A percentile compares a stretch with the other conserved stretches of the same genome.
These are phyloP conservation scores for Drosophila pallidifrons DNA, from an alignment of 1,140 invertebrate genomes.

Conservation along the genomic window DNA sequence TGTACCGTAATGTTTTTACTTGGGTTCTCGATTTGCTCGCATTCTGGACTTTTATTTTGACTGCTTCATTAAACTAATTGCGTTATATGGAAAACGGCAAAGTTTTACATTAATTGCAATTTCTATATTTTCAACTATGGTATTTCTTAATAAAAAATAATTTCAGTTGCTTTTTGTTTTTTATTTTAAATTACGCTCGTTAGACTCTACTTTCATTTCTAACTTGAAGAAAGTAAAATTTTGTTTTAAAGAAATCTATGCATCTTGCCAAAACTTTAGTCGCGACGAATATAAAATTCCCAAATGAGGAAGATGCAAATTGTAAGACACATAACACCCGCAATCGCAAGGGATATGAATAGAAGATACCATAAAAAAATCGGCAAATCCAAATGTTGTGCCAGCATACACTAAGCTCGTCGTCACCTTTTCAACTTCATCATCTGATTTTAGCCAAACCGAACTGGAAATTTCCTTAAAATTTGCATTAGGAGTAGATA, in stretches of 20 bases:
- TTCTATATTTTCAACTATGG: no score
- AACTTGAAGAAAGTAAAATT: no score
- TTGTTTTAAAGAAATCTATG: no score
- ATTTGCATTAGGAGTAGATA: no score
- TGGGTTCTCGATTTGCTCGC: slow-evolving; percentile 9
- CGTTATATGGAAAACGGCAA: slow-evolving; percentile 11
- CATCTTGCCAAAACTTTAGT: neutral
- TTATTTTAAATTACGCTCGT: no score
- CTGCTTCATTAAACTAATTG: slow-evolving; percentile 51
- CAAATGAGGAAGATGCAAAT: neutral
- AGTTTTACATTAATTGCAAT: no score
- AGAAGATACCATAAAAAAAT: neutral
- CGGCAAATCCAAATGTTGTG: neutral
- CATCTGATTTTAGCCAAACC: neutral
- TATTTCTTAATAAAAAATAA: no score
- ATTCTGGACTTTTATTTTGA: slow-evolving; percentile 53
- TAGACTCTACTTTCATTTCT: no score
- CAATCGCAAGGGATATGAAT: neutral
- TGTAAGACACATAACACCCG: neutral
- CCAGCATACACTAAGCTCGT: neutral
- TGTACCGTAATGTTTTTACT: neutral
- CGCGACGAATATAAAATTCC: neutral
- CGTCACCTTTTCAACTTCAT: neutral
- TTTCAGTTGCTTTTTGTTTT: no score
- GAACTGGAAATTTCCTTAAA: neutral